Evolutionary conservation across 30 jellyfish, hydroid and myxozoan species (phyloP).

Genomic region (Nemopilema nomurai): DNA sequence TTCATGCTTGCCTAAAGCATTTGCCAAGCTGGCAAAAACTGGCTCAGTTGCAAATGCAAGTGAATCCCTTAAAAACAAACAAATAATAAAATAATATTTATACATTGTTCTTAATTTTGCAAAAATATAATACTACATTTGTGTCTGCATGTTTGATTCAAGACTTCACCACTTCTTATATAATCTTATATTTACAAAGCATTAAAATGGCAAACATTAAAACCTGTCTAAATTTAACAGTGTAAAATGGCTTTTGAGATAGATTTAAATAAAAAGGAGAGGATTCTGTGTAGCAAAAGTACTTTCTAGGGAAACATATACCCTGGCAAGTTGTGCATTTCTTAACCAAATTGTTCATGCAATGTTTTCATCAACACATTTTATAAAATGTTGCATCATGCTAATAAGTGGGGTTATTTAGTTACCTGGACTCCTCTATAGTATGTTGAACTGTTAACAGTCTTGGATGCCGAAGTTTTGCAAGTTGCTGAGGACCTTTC

Average conservation of each 20-base stretch:
- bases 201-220: no score
- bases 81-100: background rate
- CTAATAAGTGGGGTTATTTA: background rate
- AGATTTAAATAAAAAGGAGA: no score
- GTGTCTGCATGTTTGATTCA: no score
- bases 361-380: background rate
- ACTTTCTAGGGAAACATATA: no score
- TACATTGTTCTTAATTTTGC: background rate
- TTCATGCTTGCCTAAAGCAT: conserved; percentile 84
- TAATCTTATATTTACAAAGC: no score
- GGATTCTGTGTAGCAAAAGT: no score
- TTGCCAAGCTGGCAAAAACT: conserved; percentile 79
- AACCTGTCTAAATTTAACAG: no score
- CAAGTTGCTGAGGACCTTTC: conserved; percentile 89
- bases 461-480: conserved; percentile 89
- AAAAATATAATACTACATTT: no score
- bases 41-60: conserved; percentile 97
- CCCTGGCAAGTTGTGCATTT: background rate
- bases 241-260: no score
- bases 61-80: conserved; percentile 73
- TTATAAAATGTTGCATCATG: background rate
- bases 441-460: conserved; percentile 92
- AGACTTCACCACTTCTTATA: no score
- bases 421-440: conserved; percentile 92
- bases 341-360: no score